A percentile compares a stretch with the other conserved stretches of the same genome.
These are phyloP conservation scores for Corythaeola cristata DNA, from an alignment of 2,113 vertebrate species.

Conservation along the genomic window DNA sequence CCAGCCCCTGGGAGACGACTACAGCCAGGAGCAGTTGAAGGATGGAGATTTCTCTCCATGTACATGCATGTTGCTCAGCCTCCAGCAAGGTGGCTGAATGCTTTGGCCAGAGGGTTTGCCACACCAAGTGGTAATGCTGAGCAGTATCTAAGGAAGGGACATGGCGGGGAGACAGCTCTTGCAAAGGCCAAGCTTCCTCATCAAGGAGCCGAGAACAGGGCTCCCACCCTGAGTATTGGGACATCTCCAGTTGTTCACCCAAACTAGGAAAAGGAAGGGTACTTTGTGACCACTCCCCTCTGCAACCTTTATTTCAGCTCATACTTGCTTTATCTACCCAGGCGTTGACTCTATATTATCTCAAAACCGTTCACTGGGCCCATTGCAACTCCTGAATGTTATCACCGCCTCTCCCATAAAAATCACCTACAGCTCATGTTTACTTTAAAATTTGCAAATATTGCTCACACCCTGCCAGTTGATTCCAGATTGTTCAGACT, in stretches of 20 bases:
- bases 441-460: slow-evolving; percentile 68
- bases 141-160: not conserved
- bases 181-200: not conserved
- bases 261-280: not conserved
- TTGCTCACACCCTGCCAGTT: slow-evolving; percentile 34
- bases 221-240: not conserved
- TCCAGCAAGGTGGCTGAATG: not conserved
- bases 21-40: not conserved
- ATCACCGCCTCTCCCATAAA: slow-evolving; percentile 57
- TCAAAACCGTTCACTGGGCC: not conserved
- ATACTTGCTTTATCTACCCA: slow-evolving; percentile 52
- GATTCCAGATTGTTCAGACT: slow-evolving; percentile 1
- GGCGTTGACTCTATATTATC: slow-evolving; percentile 5
- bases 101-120: not conserved
- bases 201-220: not conserved
- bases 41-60: not conserved
- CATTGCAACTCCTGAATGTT: slow-evolving; percentile 69
- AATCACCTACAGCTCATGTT: slow-evolving; percentile 26
- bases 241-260: not conserved
- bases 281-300: not conserved
- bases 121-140: rapidly evolving
- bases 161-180: not conserved
- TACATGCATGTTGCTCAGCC: not conserved
- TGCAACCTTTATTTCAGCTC: slow-evolving; percentile 34
- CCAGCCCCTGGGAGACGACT: not conserved